phyloP scores from a whole-genome alignment of 1,140 invertebrate species.

The Solenopsis fugax region DNA sequence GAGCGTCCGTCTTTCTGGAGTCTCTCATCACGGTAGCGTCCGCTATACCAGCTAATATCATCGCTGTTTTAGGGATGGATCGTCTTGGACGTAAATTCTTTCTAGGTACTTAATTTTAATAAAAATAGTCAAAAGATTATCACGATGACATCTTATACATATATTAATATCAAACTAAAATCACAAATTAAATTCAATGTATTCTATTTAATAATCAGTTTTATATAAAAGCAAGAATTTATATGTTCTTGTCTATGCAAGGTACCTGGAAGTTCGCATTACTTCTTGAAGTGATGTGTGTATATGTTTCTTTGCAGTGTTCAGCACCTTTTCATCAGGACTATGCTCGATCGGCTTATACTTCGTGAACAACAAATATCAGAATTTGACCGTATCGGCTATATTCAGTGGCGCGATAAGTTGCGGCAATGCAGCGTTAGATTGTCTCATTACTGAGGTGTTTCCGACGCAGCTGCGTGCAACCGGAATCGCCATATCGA shows the following conservation, averaged over 20 bases:
- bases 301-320: slow-evolving; percentile 88
- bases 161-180: no score
- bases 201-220: no score
- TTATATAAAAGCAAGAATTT: no score
- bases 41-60: slow-evolving; percentile 93
- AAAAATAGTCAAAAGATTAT: background rate
- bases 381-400: slow-evolving; percentile 94
- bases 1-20: slow-evolving; percentile 93
- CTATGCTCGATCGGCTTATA: slow-evolving; percentile 94
- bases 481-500: slow-evolving; percentile 94
- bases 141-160: background rate
- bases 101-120: slow-evolving; percentile 87
- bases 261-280: no score
- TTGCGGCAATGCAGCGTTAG: slow-evolving; percentile 94
- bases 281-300: background rate
- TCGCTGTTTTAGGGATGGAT: slow-evolving; percentile 92
- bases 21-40: slow-evolving; percentile 94
- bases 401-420: slow-evolving; percentile 95
- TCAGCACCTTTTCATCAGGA: slow-evolving; percentile 95
- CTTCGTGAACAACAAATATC: slow-evolving; percentile 93
- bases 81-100: slow-evolving; percentile 95
- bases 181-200: no score
- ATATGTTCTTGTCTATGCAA: no score
- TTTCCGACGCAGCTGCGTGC: slow-evolving; percentile 95
- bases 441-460: slow-evolving; percentile 95